Base-by-base conservation (phyloP, 2,797 vertebrate genomes). In the Protonibea diacanthus region DNA sequence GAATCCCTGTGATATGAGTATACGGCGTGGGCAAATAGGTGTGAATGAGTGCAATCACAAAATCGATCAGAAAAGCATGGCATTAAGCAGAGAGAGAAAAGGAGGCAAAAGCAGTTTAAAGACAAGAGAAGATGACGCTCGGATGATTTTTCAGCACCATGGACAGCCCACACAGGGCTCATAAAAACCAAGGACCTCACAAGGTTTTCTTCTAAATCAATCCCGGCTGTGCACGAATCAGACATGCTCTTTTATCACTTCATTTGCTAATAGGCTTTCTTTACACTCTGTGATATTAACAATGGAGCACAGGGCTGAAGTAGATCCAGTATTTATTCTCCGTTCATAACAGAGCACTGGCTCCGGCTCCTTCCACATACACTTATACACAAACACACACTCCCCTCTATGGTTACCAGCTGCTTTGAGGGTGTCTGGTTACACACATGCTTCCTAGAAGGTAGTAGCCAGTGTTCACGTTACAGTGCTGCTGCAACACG, bases 201-300 rank as follows among this genome's bases (percentile, higher is more conserved):
- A 78, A 78, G 70, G 67, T 70, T 52, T 40, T 1, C 58, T 47
- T 9, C 27, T 60, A 49, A 71, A 87, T 88, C 86, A 87, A 72
- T 86, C 81, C 21, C 8, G 23, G 33, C 17, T 52, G 51, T 18
- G 33, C 84, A 76, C 79, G 80, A 79, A 87, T 78, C 76, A 82
- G 51, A 70, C 63, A 40, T 53, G 45, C 44, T 82, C 64, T 61
- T 88, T 69, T 71, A 77, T 75, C 75, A 71, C 71, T 67, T 86
- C 64, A 91, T 90, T 84, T 86, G 65, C 90, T 89, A 86, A 93
- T 77, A 82, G 81, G 67, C 57, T 64, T 71, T 76, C 25, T 84
- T 76, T 64, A 80, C 40, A 21, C 53, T 77, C 52, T 20, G 44
- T 42, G 57, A n/a, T 70, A 83, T 55, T 51, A 63, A 74, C 77